Conservation (phyloP, 1,140 invertebrate genomes). For the Euura lappo region DNA sequence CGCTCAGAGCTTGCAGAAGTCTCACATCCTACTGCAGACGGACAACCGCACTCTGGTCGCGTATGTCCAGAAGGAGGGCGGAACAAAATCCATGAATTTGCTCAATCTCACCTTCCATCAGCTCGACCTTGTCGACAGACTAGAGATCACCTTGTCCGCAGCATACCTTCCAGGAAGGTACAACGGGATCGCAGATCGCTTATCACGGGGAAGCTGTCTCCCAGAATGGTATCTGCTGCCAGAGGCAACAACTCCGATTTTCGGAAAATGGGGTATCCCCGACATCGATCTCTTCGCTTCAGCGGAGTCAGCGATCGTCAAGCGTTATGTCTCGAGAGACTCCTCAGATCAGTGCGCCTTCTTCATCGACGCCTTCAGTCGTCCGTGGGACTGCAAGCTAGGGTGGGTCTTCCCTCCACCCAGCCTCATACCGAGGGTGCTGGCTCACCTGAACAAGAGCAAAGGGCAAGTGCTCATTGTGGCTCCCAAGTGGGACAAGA, state of each 20-base stretch:
- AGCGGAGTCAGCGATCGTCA: slow-evolving; percentile 35
- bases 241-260: slow-evolving; percentile 23
- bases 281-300: slow-evolving; percentile 45
- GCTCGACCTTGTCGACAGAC: slow-evolving; percentile 26
- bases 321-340: slow-evolving; percentile 37
- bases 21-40: slow-evolving; percentile 35
- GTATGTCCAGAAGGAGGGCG: slow-evolving; percentile 41
- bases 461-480: slow-evolving; percentile 36
- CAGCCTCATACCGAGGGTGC: slow-evolving; percentile 39
- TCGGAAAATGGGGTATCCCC: slow-evolving; percentile 39
- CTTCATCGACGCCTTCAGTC: slow-evolving; percentile 40
- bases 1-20: slow-evolving; percentile 27
- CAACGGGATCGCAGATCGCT: slow-evolving; percentile 39
- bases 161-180: slow-evolving; percentile 36
- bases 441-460: slow-evolving; percentile 37
- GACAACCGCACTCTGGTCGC: slow-evolving; percentile 36
- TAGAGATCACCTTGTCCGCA: slow-evolving; percentile 31
- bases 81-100: slow-evolving; percentile 35
- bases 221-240: slow-evolving; percentile 48
- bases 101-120: slow-evolving; percentile 32
- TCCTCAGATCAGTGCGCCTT: slow-evolving; percentile 27
- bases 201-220: slow-evolving; percentile 31
- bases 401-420: slow-evolving; percentile 51
- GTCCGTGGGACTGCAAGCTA: slow-evolving; percentile 36
- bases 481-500: slow-evolving; percentile 44